These are phyloP conservation scores for Phenacoccus solenopsis DNA, from an alignment of 1,140 invertebrate genomes.

Conservation along the genomic window DNA sequence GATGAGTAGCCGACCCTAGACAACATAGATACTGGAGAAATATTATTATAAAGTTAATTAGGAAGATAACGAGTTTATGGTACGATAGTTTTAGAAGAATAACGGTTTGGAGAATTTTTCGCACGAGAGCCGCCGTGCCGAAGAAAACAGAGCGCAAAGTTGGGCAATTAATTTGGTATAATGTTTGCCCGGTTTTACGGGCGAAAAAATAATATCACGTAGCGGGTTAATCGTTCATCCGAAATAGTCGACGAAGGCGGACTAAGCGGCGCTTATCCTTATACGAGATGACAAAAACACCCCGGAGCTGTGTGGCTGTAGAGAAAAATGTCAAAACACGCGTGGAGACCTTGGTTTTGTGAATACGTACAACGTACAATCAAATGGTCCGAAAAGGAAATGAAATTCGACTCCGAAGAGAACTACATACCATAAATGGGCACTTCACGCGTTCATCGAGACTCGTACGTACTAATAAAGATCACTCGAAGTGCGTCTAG, in stretches of 20 bases:
- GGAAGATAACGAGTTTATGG: background rate
- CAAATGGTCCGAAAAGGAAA: background rate
- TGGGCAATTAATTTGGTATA: background rate
- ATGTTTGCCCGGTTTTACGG: no score
- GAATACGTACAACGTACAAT: background rate
- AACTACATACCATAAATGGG: background rate
- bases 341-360: background rate
- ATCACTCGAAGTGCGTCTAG: no score
- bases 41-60: slow-evolving; percentile 4
- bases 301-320: no score
- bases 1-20: no score
- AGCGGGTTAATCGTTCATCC: no score
- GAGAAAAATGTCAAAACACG: no score
- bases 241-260: no score
- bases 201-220: no score
- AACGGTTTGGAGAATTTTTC: slow-evolving; percentile 8
- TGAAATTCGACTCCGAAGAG: background rate
- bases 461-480: no score
- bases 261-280: no score
- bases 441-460: background rate
- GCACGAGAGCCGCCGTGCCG: background rate
- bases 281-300: no score
- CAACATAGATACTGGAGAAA: no score
- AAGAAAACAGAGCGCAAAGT: slow-evolving; percentile 5
- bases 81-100: background rate